Conservation (phyloP, 2,888 invertebrate species). For the Macrophya annulata region DNA sequence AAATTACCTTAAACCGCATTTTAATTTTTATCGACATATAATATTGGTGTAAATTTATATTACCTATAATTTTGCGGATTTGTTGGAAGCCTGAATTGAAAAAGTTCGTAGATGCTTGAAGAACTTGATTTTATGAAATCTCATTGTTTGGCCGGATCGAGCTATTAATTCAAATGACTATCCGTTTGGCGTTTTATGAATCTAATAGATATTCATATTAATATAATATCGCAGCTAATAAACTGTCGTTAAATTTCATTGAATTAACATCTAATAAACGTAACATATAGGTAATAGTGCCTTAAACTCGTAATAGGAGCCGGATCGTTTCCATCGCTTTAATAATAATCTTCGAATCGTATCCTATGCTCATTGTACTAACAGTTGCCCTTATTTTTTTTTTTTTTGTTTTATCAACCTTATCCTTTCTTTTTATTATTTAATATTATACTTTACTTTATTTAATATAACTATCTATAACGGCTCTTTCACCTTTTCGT, state of each 20-base stretch:
- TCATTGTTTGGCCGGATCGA: neutral
- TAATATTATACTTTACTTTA: conserved; percentile 49
- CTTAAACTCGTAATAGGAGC: conserved; percentile 67
- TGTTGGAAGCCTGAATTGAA: neutral
- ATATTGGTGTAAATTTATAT: neutral
- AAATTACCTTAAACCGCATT: too few relatives aligned
- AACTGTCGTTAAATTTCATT: conserved; percentile 62
- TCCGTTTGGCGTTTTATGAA: conserved; percentile 10
- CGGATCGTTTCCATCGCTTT: conserved; percentile 63
- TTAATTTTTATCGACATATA: neutral
- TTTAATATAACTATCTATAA: conserved; percentile 46
- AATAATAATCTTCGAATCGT: conserved; percentile 62
- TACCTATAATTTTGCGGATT: neutral
- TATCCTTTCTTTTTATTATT: conserved; percentile 59
- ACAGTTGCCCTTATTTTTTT: conserved; percentile 64
- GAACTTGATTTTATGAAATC: neutral
- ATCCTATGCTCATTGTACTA: conserved; percentile 70
- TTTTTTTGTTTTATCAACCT: conserved; percentile 56
- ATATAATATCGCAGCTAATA: conserved; percentile 63
- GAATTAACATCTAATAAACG: conserved; percentile 61
- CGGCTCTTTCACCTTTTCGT: conserved; percentile 63
- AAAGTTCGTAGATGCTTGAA: neutral
- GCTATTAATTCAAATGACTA: neutral
- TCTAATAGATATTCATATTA: conserved; percentile 43
- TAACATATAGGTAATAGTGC: conserved; percentile 60